These are phyloP conservation scores for Macropodus opercularis DNA, from an alignment of 2,797 vertebrate genomes.

Conservation along the genomic window DNA sequence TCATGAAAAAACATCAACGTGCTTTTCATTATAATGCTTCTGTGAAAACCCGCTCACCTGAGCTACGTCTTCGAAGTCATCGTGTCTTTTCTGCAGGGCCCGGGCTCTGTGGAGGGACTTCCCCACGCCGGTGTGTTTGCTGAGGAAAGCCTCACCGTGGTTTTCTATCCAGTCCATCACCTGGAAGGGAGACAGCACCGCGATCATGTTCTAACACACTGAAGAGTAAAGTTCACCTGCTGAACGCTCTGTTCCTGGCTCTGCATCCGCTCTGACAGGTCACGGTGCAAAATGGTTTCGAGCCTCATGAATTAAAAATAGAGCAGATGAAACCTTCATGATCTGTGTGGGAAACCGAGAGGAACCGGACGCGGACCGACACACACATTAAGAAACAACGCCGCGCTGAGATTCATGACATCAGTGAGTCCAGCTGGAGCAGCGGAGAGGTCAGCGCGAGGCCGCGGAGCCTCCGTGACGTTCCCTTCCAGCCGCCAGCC, in stretches of 20 bases:
- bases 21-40: no score
- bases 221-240: conserved; percentile 7
- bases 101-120: conserved; percentile 96
- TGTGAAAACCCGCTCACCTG: no score
- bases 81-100: conserved; percentile 95
- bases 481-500: conserved; percentile 19
- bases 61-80: conserved; percentile 97
- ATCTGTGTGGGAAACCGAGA: conserved; percentile 39
- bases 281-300: conserved; percentile 21
- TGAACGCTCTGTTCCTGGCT: not conserved
- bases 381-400: no score
- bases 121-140: conserved; percentile 96
- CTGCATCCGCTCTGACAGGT: not conserved
- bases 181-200: conserved; percentile 57
- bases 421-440: conserved; percentile 47
- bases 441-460: conserved; percentile 17
- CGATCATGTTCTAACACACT: not conserved
- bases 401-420: conserved; percentile 12
- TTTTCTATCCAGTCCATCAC: conserved; percentile 99
- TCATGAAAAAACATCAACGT: no score
- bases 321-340: conserved; percentile 48
- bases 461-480: conserved; percentile 17
- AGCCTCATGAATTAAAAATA: conserved; percentile 45
- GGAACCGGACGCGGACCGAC: conserved; percentile 11
- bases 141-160: conserved; percentile 96